Conservation (phyloP, 2,797 vertebrate genomes). For the Stomatorhinus walkeri region DNA sequence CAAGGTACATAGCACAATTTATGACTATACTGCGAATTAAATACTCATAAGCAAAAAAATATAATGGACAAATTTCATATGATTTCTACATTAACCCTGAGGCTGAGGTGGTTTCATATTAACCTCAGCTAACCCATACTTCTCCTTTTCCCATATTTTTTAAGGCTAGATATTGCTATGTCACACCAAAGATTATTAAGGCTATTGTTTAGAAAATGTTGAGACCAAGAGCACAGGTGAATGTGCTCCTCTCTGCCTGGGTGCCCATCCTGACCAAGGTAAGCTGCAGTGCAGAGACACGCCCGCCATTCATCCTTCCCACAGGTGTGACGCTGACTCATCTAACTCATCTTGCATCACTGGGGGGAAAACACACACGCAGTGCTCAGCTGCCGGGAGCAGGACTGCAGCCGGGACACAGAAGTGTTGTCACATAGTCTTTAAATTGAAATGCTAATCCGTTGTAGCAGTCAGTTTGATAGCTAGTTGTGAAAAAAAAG, state of each 20-base stretch:
- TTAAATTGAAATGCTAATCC: background rate
- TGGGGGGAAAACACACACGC: background rate
- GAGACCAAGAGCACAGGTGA: background rate
- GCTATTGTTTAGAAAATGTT: background rate
- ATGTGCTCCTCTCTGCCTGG: background rate
- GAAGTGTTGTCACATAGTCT: background rate
- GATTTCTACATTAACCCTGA: background rate
- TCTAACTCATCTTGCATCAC: background rate
- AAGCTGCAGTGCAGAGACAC: background rate
- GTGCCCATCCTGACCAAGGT: background rate
- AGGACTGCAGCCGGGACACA: background rate
- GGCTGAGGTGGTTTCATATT: background rate
- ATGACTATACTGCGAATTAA: background rate
- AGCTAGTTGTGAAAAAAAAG: background rate
- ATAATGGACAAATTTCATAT: background rate
- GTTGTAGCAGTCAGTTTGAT: background rate
- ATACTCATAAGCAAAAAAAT: background rate
- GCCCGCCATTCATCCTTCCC: background rate
- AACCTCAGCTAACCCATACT: background rate
- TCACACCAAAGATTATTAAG: background rate
- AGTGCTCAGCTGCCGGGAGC: background rate
- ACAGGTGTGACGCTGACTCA: background rate
- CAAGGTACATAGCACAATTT: background rate
- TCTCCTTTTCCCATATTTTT: background rate
- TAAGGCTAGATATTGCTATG: background rate